Evolutionary conservation across 2,797 vertebrate genomes (phyloP).

Genomic region (Kryptolebias ocellatus): DNA sequence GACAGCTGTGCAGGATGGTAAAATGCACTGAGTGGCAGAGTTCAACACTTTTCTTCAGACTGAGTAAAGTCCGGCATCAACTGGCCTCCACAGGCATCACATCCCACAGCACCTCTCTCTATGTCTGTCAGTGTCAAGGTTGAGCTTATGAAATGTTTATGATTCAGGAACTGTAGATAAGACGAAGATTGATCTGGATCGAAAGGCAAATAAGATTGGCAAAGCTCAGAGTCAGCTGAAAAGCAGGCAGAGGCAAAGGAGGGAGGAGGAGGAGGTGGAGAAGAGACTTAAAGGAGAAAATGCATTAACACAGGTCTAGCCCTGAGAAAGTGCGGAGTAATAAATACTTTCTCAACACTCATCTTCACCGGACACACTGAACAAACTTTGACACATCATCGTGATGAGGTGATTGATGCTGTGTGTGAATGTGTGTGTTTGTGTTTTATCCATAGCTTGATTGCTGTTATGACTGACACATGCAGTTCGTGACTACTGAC

Average conservation of each 20-base stretch:
- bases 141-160: conserved; percentile 83
- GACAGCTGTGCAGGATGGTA: conserved; percentile 59
- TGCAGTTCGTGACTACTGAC: conserved; percentile 28
- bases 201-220: conserved; percentile 82
- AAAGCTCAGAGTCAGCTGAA: conserved; percentile 81
- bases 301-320: conserved; percentile 74
- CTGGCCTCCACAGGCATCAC: conserved; percentile 43
- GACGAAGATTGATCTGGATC: conserved; percentile 80
- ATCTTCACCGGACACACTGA: conserved; percentile 36
- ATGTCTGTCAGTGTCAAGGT: conserved; percentile 67
- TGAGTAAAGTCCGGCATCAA: conserved; percentile 47
- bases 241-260: conserved; percentile 49
- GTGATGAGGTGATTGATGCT: conserved; percentile 50
- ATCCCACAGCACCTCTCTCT: conserved; percentile 35
- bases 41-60: conserved; percentile 36
- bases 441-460: conserved; percentile 35
- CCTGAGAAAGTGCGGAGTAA: conserved; percentile 68
- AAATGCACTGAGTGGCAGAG: conserved; percentile 24
- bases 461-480: conserved; percentile 24
- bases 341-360: conserved; percentile 68
- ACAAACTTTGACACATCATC: conserved; percentile 52
- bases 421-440: conserved; percentile 28
- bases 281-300: conserved; percentile 62
- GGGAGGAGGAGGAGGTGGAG: conserved; percentile 30
- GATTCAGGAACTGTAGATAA: conserved; percentile 79